Percentiles rank a stretch among this genome's conserved stretches.
Evolutionary conservation across 2,797 vertebrate genomes (phyloP).

Genomic region (Kryptolebias ocellatus): DNA sequence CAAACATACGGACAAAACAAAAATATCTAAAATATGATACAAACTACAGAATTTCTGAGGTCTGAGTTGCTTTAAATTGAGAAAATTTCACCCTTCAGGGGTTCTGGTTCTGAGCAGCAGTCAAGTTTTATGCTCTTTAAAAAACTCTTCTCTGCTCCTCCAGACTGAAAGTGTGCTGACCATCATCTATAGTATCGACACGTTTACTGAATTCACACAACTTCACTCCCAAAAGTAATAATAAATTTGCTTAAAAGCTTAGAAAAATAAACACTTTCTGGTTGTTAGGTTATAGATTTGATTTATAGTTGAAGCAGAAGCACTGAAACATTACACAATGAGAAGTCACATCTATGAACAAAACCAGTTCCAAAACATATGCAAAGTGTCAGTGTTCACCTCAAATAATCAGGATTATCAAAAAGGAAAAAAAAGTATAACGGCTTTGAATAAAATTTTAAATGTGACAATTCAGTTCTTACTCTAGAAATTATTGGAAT

Average conservation of each 20-base stretch:
- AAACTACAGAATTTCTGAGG: background rate
- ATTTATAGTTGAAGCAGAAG: background rate
- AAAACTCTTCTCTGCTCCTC: too few relatives aligned
- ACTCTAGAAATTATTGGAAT: background rate
- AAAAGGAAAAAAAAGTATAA: background rate
- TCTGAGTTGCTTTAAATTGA: background rate
- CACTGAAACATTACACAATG: background rate
- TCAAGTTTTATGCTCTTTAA: too few relatives aligned
- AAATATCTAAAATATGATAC: too few relatives aligned
- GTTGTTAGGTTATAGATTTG: background rate
- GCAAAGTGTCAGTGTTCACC: background rate
- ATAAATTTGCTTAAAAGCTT: too few relatives aligned
- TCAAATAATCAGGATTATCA: background rate
- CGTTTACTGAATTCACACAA: too few relatives aligned
- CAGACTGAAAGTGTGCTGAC: too few relatives aligned
- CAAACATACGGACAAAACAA: too few relatives aligned
- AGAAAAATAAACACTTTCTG: background rate
- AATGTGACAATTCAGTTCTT: background rate
- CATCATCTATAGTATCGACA: too few relatives aligned
- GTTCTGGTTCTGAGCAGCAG: background rate
- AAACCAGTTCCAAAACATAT: background rate
- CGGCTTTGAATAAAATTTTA: slow-evolving; percentile 1
- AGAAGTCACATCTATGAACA: background rate
- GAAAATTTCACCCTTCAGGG: too few relatives aligned
- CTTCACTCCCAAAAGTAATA: too few relatives aligned